phyloP scores from a whole-genome alignment of 2,113 vertebrate species.

The Casuarius casuarius region DNA sequence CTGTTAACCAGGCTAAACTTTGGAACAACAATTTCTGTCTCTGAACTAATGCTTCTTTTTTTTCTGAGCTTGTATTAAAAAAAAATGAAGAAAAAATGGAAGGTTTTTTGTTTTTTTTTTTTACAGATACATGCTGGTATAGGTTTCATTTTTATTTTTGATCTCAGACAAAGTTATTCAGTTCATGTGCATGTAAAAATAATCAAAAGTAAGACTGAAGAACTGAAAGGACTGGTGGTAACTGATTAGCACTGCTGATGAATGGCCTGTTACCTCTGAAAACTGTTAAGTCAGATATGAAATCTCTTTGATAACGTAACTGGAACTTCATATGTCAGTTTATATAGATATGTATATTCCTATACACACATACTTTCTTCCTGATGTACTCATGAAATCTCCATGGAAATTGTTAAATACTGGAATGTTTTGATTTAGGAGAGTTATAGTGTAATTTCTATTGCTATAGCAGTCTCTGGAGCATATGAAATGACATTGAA shows the following conservation, averaged over 20 bases:
- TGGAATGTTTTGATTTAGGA: neutral
- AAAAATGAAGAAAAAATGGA: neutral
- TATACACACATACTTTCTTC: neutral
- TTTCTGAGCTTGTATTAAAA: neutral
- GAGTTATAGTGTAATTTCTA: neutral
- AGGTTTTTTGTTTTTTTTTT: neutral
- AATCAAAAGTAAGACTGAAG: neutral
- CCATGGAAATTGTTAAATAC: neutral
- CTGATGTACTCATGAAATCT: fast-evolving
- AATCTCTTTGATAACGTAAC: neutral
- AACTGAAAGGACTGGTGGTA: neutral
- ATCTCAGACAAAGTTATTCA: neutral
- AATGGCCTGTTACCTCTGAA: neutral
- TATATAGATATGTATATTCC: neutral
- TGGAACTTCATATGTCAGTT: neutral
- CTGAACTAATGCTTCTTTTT: neutral
- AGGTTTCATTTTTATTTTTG: neutral
- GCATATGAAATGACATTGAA: neutral
- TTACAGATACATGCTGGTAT: neutral
- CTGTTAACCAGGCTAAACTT: neutral
- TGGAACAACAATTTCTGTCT: neutral
- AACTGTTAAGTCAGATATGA: neutral
- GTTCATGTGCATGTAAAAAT: neutral
- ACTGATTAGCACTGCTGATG: neutral
- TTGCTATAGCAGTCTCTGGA: neutral